Evolutionary conservation across 2,888 invertebrate species (phyloP), one percentile per base, ranked within the genome.

Genomic region (Standfussiana lucernea): DNA sequence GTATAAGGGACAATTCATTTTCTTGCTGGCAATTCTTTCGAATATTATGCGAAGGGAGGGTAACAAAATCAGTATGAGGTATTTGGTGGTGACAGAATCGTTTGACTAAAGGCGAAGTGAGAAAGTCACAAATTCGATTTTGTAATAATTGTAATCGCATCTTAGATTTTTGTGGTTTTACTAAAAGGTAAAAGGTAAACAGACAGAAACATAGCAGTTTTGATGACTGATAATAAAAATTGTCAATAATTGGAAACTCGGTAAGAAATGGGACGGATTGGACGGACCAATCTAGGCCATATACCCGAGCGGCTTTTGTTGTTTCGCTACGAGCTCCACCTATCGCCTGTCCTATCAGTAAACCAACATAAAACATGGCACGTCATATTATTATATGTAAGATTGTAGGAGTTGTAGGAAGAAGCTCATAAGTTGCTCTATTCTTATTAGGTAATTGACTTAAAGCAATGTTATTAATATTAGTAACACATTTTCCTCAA

Each of bases 1-100:
- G 61, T 50, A 61, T 66, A 66, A 0, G 35, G 21, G n/a, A n/a
- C 82, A 32, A 82, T 66, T 67, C 1, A 42, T 77, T 82, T 77
- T 47, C 40, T 53, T 42, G 8, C 61, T 42, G 35, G 67, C 5
- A 77, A 67, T 71, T 66, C 50, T 67, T 71, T 67, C 18, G 35
- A 50, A 77, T 61, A 47, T 74, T 45, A 10, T 62, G 24, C 13
- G 8, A 28, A n/a, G 35, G 24, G 5, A n/a, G 64, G 18, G 11
- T 24, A 47, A 56, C 35, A 64, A 47, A 61, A 32, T 18, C 11
- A 2, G 13, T 7, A 40, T 21, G 13, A 40, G 21, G 3, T 53
- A 37, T 7, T 37, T 28, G 3, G 24, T 18, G n/a, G 10, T 65
- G n/a, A 40, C 13, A 35, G 18, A 18, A 35, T 68, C 6, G 24